Evolutionary conservation across 1,140 invertebrate species (phyloP).

Genomic region (Conus betulinus): DNA sequence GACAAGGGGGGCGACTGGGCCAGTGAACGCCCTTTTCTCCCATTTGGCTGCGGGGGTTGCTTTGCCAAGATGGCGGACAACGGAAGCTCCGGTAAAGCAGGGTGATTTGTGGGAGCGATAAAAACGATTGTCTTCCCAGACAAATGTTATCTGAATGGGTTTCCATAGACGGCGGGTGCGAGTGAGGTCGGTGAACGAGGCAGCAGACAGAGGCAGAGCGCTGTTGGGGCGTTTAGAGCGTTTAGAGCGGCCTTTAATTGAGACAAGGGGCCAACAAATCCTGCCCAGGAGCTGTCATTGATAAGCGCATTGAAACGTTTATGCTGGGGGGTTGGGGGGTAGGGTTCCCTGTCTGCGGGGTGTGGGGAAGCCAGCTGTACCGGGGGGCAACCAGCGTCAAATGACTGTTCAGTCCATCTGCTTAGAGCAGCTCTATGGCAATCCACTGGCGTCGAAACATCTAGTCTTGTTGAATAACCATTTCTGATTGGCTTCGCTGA

Average conservation of each 20-base stretch:
- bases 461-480: no score
- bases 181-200: background rate
- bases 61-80: slow-evolving; percentile 32
- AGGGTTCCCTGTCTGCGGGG: background rate
- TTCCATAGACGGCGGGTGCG: background rate
- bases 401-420: no score
- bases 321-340: background rate
- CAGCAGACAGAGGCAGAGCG: background rate
- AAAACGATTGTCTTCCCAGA: slow-evolving; percentile 16
- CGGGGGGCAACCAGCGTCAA: background rate
- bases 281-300: background rate
- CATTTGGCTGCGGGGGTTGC: background rate
- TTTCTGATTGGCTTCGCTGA: no score
- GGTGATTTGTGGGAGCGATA: slow-evolving; percentile 19
- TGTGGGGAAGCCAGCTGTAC: background rate
- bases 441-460: no score
- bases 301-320: slow-evolving; percentile 20
- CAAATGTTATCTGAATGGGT: slow-evolving; percentile 33
- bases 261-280: slow-evolving; percentile 16
- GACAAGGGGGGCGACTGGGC: background rate
- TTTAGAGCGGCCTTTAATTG: background rate
- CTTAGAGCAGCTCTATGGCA: no score
- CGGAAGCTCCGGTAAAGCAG: background rate
- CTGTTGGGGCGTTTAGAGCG: background rate
- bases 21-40: slow-evolving; percentile 20